Conservation (phyloP, 2,888 invertebrate genomes). For the Slavum lentiscoides region DNA sequence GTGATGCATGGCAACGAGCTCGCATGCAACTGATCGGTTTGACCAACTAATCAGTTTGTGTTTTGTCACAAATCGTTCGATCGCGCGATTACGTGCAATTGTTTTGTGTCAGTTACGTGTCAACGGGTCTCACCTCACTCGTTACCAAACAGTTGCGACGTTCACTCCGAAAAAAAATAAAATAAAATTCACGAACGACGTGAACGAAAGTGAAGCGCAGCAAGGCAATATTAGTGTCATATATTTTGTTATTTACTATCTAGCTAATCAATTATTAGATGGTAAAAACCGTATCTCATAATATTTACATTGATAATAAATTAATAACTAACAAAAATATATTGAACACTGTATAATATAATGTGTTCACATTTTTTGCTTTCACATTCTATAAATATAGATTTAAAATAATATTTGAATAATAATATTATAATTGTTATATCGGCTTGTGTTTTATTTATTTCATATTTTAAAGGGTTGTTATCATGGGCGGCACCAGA, state of each 20-base stretch:
- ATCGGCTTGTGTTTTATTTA: too few relatives aligned
- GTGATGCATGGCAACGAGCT: not conserved
- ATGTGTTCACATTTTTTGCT: too few relatives aligned
- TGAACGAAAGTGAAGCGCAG: slow-evolving; percentile 1
- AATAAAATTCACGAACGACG: not conserved
- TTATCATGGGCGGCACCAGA: too few relatives aligned
- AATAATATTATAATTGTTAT: too few relatives aligned
- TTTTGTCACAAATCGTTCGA: not conserved
- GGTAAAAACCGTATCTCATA: too few relatives aligned
- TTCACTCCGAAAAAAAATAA: not conserved
- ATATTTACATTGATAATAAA: too few relatives aligned
- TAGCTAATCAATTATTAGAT: slow-evolving; percentile 9
- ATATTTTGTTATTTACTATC: not conserved
- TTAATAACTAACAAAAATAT: too few relatives aligned
- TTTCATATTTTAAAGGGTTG: too few relatives aligned
- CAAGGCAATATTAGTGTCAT: slow-evolving; percentile 15
- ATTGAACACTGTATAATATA: too few relatives aligned
- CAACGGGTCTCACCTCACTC: not conserved
- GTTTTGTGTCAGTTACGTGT: slow-evolving; percentile 1
- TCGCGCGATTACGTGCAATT: slow-evolving; percentile 12
- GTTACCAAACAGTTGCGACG: not conserved
- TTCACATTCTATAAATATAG: too few relatives aligned
- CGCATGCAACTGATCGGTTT: slow-evolving; percentile 11
- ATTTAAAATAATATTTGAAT: too few relatives aligned
- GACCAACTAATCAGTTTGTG: slow-evolving; percentile 18